Conservation (phyloP, 2,113 vertebrate species). For the Seriola quinqueradiata region DNA sequence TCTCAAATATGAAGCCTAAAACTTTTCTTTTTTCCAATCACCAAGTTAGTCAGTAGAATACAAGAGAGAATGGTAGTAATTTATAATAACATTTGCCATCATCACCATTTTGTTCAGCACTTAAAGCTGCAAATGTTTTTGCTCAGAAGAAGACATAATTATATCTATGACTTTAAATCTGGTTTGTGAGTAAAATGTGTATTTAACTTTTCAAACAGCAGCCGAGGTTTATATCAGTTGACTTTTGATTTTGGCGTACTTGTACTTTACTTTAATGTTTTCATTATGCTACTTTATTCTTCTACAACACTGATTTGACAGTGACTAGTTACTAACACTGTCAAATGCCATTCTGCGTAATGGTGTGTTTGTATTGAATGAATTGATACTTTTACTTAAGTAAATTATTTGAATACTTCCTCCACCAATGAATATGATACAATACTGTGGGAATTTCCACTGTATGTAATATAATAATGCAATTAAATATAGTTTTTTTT, state of each 20-base stretch:
- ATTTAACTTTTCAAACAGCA: neutral
- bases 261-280: too few relatives aligned
- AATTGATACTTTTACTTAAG: neutral
- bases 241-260: neutral
- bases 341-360: too few relatives aligned
- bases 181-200: neutral
- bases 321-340: too few relatives aligned
- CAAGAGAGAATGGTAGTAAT: neutral
- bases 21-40: too few relatives aligned
- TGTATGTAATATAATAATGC: neutral
- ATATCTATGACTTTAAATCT: neutral
- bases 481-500: neutral
- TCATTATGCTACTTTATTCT: too few relatives aligned
- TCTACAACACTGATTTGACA: too few relatives aligned
- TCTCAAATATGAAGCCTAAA: neutral
- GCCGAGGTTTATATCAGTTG: neutral
- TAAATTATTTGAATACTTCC: neutral
- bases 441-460: neutral
- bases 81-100: neutral
- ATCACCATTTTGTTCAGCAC: neutral
- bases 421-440: neutral
- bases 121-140: neutral
- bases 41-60: neutral
- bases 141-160: neutral
- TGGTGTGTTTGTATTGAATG: neutral